Conservation (phyloP, 1,140 invertebrate genomes). For the Sminthurides bifidus region DNA sequence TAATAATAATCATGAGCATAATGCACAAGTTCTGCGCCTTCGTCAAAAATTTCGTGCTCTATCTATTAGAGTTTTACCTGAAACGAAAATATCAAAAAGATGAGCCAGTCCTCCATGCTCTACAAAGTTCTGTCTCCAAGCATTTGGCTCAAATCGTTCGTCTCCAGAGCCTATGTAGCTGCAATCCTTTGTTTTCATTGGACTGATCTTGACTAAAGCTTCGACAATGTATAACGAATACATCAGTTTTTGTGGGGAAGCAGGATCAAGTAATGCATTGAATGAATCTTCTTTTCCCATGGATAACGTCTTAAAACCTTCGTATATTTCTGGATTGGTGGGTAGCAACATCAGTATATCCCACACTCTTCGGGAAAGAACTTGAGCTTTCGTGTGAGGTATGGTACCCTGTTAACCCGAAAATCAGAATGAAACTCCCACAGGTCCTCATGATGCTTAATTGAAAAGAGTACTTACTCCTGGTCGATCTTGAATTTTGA, state of each 20-base stretch:
- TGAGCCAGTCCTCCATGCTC: constrained; percentile 72
- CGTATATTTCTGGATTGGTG: constrained; percentile 68
- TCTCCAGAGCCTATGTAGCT: no score
- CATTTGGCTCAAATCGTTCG: constrained; percentile 11
- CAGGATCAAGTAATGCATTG: constrained; percentile 64
- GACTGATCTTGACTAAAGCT: constrained; percentile 40
- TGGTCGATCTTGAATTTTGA: constrained; percentile 58
- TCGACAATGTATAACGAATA: constrained; percentile 89
- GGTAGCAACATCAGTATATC: constrained; percentile 83
- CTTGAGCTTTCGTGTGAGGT: constrained; percentile 76
- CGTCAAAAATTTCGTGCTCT: not conserved
- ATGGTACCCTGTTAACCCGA: constrained; percentile 50
- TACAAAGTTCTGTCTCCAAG: constrained; percentile 68
- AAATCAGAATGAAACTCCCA: constrained; percentile 6
- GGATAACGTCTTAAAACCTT: constrained; percentile 64
- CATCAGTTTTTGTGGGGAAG: constrained; percentile 84
- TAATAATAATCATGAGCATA: constrained; percentile 10
- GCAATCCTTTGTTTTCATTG: constrained; percentile 7
- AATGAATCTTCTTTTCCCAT: constrained; percentile 35
- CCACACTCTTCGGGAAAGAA: constrained; percentile 81
- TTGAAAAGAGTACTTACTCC: constrained; percentile 41
- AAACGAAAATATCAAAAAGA: constrained; percentile 84
- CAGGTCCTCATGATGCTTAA: not conserved
- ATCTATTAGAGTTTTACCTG: constrained; percentile 47
- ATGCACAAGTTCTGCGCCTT: not conserved